phyloP scores from a whole-genome alignment of 1,140 invertebrate species.

The Diabrotica undecimpunctata region DNA sequence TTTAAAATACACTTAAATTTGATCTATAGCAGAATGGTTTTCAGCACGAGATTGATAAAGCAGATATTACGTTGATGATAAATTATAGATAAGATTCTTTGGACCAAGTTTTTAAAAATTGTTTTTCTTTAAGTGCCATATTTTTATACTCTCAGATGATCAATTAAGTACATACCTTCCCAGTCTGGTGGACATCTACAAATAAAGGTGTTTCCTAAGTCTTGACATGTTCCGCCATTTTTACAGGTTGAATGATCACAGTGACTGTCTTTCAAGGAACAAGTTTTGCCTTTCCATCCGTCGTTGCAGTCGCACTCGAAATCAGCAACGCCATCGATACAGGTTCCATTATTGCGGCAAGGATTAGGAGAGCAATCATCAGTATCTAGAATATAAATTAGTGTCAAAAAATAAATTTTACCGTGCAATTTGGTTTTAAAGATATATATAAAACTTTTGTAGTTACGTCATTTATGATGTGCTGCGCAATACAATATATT shows the following conservation, averaged over 20 bases:
- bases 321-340: conserved; percentile 68
- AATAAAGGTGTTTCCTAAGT: conserved; percentile 60
- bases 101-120: no score
- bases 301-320: conserved; percentile 71
- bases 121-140: no score
- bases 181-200: conserved; percentile 63
- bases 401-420: neutral
- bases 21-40: no score
- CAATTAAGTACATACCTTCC: conserved; percentile 51
- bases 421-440: neutral
- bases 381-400: conserved; percentile 57
- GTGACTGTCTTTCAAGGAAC: conserved; percentile 61
- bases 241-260: conserved; percentile 62
- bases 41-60: no score
- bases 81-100: no score
- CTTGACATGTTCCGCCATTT: conserved; percentile 64
- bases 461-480: no score
- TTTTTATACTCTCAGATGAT: no score
- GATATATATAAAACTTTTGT: no score
- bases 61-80: no score
- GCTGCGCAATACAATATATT: no score
- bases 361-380: conserved; percentile 74
- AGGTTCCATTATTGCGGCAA: conserved; percentile 74
- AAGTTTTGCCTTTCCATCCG: conserved; percentile 77
- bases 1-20: no score